Percentiles rank a stretch among this genome's conserved stretches.
Conservation (phyloP, 2,113 vertebrate genomes). For the Sterna hirundo region DNA sequence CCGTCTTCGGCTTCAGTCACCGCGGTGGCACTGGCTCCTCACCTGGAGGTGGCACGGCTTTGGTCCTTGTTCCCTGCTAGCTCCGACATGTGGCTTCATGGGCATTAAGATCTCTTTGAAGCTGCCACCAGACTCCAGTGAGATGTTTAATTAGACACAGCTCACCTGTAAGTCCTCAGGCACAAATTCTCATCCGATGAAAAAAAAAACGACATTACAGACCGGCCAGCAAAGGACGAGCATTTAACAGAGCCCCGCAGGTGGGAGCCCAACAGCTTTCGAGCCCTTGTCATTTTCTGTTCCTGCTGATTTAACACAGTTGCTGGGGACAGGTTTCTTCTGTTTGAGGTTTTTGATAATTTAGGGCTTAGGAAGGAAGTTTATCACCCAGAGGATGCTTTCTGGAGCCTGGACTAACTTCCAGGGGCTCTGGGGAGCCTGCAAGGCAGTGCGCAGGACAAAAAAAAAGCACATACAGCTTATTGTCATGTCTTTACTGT, state of each 20-base stretch:
- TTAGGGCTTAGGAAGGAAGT: neutral
- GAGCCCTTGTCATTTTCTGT: neutral
- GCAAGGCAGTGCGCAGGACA: neutral
- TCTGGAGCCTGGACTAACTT: neutral
- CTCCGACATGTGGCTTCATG: neutral
- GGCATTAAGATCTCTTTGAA: neutral
- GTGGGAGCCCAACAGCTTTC: neutral
- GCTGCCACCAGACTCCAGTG: neutral
- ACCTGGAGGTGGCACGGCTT: accelerated
- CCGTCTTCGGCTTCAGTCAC: neutral
- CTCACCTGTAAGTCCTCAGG: neutral
- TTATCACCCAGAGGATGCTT: neutral
- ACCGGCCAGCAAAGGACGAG: neutral
- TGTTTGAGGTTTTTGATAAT: neutral
- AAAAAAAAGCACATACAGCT: neutral
- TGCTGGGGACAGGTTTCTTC: neutral
- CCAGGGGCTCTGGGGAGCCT: neutral
- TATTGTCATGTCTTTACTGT: neutral
- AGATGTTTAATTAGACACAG: neutral
- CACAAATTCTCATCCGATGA: neutral
- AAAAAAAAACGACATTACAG: neutral
- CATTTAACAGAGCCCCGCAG: neutral
- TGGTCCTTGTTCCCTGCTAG: neutral
- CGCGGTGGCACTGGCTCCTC: neutral
- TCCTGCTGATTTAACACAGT: neutral